Base-by-base conservation (phyloP, 2,888 invertebrate genomes). In the Steinernema scapterisci region DNA sequence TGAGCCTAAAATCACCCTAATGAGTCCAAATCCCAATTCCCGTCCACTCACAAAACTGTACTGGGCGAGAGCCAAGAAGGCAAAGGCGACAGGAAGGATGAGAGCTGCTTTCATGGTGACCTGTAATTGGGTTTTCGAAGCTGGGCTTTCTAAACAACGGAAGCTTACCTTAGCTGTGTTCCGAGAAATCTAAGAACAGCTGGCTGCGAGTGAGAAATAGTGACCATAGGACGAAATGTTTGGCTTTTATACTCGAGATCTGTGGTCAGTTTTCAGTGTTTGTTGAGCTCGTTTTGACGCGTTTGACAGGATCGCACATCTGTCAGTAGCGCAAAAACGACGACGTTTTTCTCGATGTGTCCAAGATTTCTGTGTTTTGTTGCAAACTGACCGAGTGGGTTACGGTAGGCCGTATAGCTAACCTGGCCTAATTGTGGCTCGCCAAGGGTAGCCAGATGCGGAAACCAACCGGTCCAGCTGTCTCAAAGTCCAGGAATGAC, bases 41-140 rank as follows among this genome's bases (percentile, higher is more conserved):
- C n/a, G n/a, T n/a, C 16, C 13, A 48, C 63, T 38, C 27, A 63
- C 63, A 27, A 63, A 63, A n/a, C 63, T 63, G 63, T 63, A 63
- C 31, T 63, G 31, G 31, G 63, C 63, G 63, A 63, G 63, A 21
- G 63, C 63, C 31, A 63, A 25, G 25, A 63, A 27, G 31, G 63
- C 63, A 16, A 63, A 63, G 31, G 63, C 63, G 63, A 63, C 63
- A 63, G 63, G 63, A 25, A 63, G 63, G 31, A 63, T 63, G 63
- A 63, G 63, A 16, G 63, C 63, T 63, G 63, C 63, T 63, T 63
- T 63, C 63, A 63, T 63, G 63, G 16, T n/a, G 63, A 63, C 31
- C 63, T 63, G 16, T 31, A 63, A 27, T 3, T 2, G 31, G 6
- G 9, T 63, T 63, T 27, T 63, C 19, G n/a, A 38, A 13, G 27